Base-by-base conservation (phyloP, 1,140 invertebrate species). In the Mizuhopecten yessoensis region DNA sequence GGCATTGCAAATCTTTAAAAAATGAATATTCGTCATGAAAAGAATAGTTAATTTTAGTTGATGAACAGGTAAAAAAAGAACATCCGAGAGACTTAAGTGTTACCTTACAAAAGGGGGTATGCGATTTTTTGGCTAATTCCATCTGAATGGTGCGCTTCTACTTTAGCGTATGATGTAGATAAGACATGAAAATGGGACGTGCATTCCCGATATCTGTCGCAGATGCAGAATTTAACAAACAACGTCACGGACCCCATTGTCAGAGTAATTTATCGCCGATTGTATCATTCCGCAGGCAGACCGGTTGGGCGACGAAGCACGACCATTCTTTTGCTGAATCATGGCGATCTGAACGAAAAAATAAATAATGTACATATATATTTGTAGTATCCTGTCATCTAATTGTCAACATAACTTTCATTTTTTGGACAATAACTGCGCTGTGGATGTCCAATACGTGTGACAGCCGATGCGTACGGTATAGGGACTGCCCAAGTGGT, bases 261-360 rank as follows among this genome's bases (percentile, higher is more conserved):
- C 23, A 57, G 23, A 29, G 45, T 75, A 75, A 75, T 75, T 75
- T 75, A 75, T 75, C 57, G 57, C n/a, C 57, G 57, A 75, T 75
- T 75, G 45, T 75, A 75, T 75, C 57, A 45, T n/a, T 29, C 57
- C 3, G 23, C n/a, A 7, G 57, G 57, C 1, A 75, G 29, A 75
- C 57, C 57, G 23, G 57, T 29, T 75, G 57, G 57, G 57, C 57
- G 57, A 75, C 57, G 23, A 75, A 75, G 5, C 15, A 75, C 15
- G 23, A n/a, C 15, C 23, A 3, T n/a, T 29, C n/a, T 29, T 75
- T 75, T 75, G 57, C 45, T 57, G 45, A 29, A 75, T 29, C 57
- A 75, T 29, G 57, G n/a, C 45, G 57, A 17, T n/a, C 57, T n/a
- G 57, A 29, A 75, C 1, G n/a, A 17, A 39, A 39, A 39, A 39